Base-by-base conservation (phyloP, 2,113 vertebrate species). In the Sphyrna mokarran region DNA sequence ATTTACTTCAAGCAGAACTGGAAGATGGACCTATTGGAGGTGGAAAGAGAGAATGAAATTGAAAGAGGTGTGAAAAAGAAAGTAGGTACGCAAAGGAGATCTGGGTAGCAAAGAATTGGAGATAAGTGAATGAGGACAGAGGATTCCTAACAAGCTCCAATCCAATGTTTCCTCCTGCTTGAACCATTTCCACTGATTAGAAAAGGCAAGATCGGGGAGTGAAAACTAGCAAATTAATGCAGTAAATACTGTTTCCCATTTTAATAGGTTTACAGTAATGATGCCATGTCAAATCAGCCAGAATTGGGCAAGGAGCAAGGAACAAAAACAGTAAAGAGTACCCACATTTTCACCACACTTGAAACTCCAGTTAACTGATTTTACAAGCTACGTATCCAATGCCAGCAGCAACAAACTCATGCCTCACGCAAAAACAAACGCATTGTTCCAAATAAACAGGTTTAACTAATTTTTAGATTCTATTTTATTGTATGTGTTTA, bases 401-500 rank as follows among this genome's bases (percentile, higher is more conserved):
- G 10, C 26, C 68, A 72, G 5, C 37, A 66, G 89, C 33, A n/a
- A 63, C 14, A 83, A 83, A 40, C 78, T 37, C 14, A 14, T 40
- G 37, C 4, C 2, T 83, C 11, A 54, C 37, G 26, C 40, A 6
- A 72, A 43, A 72, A 20, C 22, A 94, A 48, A 70, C 33, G 6
- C 37, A 70, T 70, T 68, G 94, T 22, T 43, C 48, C 40, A 72
- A 72, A 29, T 54, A 61, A 61, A 61, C 29, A 26, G 3, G 33
- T 29, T 70, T 70, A 94, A 94, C 33, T 72, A 18, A 95, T 72
- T 29, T 48, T 22, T 29, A 83, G 37, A 40, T 40, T 11, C 14
- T 37, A 16, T 95, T 13, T 69, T 43, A 94, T 68, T 68, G 16
- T 76, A 58, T 61, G 83, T 91, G 85, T 96, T 33, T 70, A 48